Percentiles rank a stretch among this genome's conserved stretches.
Evolutionary conservation across 2,113 vertebrate species (phyloP).

Genomic region (Panthera leo): DNA sequence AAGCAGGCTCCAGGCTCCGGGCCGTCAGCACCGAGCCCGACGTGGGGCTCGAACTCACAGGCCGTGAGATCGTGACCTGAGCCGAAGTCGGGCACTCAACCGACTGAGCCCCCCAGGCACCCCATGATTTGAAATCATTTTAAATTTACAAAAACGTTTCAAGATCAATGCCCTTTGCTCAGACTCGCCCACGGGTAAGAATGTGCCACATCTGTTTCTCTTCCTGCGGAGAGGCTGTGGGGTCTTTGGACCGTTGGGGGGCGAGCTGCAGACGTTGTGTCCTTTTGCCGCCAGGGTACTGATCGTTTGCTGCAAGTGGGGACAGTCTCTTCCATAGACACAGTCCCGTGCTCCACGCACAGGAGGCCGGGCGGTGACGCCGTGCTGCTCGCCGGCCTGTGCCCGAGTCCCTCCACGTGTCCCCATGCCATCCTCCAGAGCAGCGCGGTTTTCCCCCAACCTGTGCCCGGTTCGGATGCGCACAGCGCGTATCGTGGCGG

Average conservation of each 20-base stretch:
- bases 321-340: fast-evolving
- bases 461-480: fast-evolving
- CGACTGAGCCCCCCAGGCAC: no score
- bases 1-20: no score
- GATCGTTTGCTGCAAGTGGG: fast-evolving
- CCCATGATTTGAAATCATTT: neutral
- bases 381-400: fast-evolving
- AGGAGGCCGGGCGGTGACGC: fast-evolving
- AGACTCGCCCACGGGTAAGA: neutral
- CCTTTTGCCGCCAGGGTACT: fast-evolving
- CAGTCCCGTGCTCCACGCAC: fast-evolving
- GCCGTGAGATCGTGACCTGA: no score
- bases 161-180: fast-evolving
- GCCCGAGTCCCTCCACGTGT: fast-evolving
- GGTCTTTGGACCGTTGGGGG: fast-evolving
- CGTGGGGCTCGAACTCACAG: no score
- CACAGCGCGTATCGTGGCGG: fast-evolving
- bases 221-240: fast-evolving
- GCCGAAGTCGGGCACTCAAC: no score
- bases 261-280: fast-evolving
- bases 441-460: fast-evolving
- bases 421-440: fast-evolving
- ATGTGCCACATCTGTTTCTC: fast-evolving
- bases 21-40: no score
- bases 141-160: neutral